Conservation (phyloP, 2,888 invertebrate species). For the Protula sp. region DNA sequence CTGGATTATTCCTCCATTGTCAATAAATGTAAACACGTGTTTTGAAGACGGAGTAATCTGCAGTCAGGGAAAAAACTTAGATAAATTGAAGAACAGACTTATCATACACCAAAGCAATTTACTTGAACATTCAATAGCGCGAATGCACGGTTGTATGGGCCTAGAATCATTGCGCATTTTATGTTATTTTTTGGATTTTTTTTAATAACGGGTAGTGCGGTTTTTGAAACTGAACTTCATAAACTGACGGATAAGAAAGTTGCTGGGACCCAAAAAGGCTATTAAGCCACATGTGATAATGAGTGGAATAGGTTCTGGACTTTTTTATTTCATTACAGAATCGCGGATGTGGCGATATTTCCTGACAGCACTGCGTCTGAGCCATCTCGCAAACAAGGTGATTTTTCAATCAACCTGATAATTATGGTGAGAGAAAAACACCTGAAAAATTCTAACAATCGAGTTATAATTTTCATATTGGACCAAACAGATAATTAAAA, state of each 20-base stretch:
- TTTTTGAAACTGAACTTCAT: too few relatives aligned
- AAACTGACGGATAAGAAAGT: too few relatives aligned
- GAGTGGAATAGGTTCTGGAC: neutral
- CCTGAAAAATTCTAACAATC: too few relatives aligned
- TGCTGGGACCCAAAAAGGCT: neutral
- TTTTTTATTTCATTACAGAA: neutral
- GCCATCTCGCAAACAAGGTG: too few relatives aligned
- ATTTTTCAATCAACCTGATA: too few relatives aligned
- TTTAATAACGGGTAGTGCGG: too few relatives aligned
- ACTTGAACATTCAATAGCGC: neutral
- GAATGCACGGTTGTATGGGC: neutral
- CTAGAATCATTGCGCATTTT: neutral
- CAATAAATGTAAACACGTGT: neutral
- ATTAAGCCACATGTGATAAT: neutral
- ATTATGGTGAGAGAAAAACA: too few relatives aligned
- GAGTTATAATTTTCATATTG: too few relatives aligned
- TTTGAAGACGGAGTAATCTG: neutral
- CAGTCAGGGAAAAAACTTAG: neutral
- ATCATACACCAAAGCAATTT: neutral
- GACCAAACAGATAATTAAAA: too few relatives aligned
- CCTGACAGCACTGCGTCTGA: neutral
- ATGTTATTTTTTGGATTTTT: too few relatives aligned
- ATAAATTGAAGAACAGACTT: neutral
- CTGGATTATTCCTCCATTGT: too few relatives aligned
- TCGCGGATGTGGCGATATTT: neutral